Percentiles rank a stretch among this genome's conserved stretches.
phyloP scores from a whole-genome alignment of 2,888 invertebrate species.

The Polydrusus pterygomalis region DNA sequence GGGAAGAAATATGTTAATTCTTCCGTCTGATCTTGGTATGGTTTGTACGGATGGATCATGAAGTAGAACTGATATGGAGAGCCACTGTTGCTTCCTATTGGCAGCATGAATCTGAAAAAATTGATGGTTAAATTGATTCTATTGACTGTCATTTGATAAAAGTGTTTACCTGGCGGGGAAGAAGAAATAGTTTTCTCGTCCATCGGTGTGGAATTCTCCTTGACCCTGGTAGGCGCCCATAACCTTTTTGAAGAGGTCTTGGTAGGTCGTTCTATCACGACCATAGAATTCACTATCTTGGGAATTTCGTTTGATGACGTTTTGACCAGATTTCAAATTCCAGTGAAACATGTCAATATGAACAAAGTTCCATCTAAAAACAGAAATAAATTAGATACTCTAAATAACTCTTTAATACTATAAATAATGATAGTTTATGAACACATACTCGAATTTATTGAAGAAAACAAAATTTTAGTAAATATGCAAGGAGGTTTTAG shows the following conservation, averaged over 20 bases:
- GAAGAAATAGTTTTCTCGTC: conserved; percentile 77
- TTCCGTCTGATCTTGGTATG: conserved; percentile 60
- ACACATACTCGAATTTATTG: no score
- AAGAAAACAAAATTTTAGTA: no score
- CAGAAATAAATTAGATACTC: neutral
- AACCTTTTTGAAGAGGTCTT: conserved; percentile 78
- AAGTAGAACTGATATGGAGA: conserved; percentile 75
- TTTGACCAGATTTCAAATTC: conserved; percentile 78
- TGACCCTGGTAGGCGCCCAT: conserved; percentile 73
- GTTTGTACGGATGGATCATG: conserved; percentile 72
- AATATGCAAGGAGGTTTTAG: no score
- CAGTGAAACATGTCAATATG: conserved; percentile 77
- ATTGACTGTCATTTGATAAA: no score
- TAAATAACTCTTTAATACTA: neutral
- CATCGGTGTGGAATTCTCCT: conserved; percentile 74
- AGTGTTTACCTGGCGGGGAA: conserved; percentile 78
- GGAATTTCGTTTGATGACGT: conserved; percentile 81
- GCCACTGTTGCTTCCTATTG: conserved; percentile 81
- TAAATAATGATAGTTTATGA: no score
- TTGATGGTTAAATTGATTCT: neutral
- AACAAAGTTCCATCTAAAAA: conserved; percentile 73
- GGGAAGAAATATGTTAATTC: conserved; percentile 55
- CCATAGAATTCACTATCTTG: conserved; percentile 79
- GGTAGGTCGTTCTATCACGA: conserved; percentile 79
- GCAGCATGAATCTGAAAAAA: conserved; percentile 75